Base-by-base conservation (phyloP, 1,140 invertebrate genomes). In the Chelonus insularis region DNA sequence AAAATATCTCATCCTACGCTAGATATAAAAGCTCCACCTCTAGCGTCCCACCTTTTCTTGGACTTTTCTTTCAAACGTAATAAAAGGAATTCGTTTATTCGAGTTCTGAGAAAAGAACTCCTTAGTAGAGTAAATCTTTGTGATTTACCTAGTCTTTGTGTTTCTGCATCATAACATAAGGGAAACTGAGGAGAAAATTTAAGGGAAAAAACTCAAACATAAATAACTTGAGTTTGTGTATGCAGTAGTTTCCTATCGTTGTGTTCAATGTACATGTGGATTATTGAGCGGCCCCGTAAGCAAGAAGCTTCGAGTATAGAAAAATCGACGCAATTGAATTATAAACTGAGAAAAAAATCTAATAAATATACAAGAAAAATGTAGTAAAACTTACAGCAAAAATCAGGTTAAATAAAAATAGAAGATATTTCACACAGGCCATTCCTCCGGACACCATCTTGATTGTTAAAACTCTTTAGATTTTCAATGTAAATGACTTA, bases 401-500 rank as follows among this genome's bases (percentile, higher is more conserved):
- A 45, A 93, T 76, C 68, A 94, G 83, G 78, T 93, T 94, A 85
- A 93, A 92, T 68, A 90, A 84, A 75, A 93, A 93, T 56, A 93
- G 85, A 67, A 93, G 82, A 78, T 91, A 92, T 85, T 93, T 93
- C 67, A 93, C 85, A 81, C 88, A 90, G 78, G 86, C 83, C 83
- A 89, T 88, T 70, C 87, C 89, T 70, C 88, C 89, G 72, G 88
- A 88, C 80, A 89, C 88, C 88, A 90, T 81, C 71, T 79, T 79
- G 39, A 36, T 32, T 56, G 57, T 34, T 50, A 41, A 50, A 20
- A 18, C 18, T 59, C 57, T 32, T 47, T 23, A n/a, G 21, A 50
- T 14, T 18, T 6, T 34, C 29, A 43, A 51, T 25, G 14, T 16
- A 16, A n/a, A n/a, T n/a, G n/a, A n/a, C n/a, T n/a, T n/a, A n/a